These are phyloP conservation scores for Heteromormyrus szaboi DNA, from an alignment of 2,797 vertebrate genomes.

Conservation along the genomic window DNA sequence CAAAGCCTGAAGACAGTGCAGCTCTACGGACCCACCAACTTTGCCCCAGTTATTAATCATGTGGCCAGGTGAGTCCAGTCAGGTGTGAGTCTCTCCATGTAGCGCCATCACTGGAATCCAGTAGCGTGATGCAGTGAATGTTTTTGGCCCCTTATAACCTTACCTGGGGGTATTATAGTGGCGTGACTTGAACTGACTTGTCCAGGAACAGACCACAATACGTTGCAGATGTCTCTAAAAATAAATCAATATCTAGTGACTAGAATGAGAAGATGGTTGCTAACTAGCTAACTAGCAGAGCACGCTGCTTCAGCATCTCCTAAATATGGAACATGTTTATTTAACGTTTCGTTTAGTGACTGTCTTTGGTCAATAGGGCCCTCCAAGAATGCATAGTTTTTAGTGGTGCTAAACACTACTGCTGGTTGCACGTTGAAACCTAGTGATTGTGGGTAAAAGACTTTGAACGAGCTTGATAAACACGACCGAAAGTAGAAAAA, in stretches of 20 bases:
- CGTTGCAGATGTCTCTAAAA: not conserved
- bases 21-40: slow-evolving; percentile 92
- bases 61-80: slow-evolving; percentile 78
- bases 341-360: not conserved
- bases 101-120: not conserved
- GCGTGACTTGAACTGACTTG: not conserved
- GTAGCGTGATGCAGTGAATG: not conserved
- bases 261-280: not conserved
- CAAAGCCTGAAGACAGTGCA: slow-evolving; percentile 88
- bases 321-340: not conserved
- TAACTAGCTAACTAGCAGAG: not conserved
- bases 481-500: not conserved
- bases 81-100: not conserved
- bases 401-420: not conserved
- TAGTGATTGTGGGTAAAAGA: not conserved
- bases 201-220: not conserved
- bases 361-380: not conserved
- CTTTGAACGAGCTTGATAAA: not conserved
- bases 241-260: not conserved
- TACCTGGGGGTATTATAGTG: not conserved
- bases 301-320: not conserved
- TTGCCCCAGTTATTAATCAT: slow-evolving; percentile 86
- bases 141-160: not conserved
- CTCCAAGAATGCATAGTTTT: not conserved
- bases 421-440: not conserved